Evolutionary conservation across 64 coral and sea anemone species (phyloP).

Genomic region (Cladopsammia gracilis): DNA sequence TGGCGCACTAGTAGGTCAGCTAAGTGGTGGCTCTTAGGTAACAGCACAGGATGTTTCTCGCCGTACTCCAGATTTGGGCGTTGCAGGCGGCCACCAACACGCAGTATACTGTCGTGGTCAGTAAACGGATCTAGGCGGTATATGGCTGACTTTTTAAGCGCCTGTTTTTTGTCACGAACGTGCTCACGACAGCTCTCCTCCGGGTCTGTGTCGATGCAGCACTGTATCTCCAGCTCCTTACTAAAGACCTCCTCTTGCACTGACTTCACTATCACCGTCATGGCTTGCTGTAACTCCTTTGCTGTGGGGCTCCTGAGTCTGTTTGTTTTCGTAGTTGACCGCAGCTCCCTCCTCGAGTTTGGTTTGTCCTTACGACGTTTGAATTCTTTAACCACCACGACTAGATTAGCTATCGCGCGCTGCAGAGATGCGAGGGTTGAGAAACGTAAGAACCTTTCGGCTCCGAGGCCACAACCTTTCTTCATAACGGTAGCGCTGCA

Average conservation of each 20-base stretch:
- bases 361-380: too few species aligned
- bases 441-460: too few species aligned
- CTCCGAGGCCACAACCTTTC: too few species aligned
- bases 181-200: background rate
- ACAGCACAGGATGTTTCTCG: too few species aligned
- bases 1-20: too few species aligned
- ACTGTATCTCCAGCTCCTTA: slow-evolving; percentile 33
- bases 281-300: slow-evolving; percentile 25
- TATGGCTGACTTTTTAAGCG: background rate
- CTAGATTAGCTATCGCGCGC: too few species aligned
- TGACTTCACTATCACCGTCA: background rate
- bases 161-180: background rate
- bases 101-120: slow-evolving; percentile 15
- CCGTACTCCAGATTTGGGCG: too few species aligned
- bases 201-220: background rate
- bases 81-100: slow-evolving; percentile 20
- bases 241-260: slow-evolving; percentile 24
- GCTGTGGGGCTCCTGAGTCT: slow-evolving; percentile 13
- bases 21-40: background rate
- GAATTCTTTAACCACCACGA: too few species aligned
- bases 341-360: background rate
- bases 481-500: too few species aligned
- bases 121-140: slow-evolving; percentile 20
- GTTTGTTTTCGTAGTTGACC: background rate
- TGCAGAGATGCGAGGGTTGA: too few species aligned